Conservation (phyloP, 2,888 invertebrate species). For the Philonicus albiceps region DNA sequence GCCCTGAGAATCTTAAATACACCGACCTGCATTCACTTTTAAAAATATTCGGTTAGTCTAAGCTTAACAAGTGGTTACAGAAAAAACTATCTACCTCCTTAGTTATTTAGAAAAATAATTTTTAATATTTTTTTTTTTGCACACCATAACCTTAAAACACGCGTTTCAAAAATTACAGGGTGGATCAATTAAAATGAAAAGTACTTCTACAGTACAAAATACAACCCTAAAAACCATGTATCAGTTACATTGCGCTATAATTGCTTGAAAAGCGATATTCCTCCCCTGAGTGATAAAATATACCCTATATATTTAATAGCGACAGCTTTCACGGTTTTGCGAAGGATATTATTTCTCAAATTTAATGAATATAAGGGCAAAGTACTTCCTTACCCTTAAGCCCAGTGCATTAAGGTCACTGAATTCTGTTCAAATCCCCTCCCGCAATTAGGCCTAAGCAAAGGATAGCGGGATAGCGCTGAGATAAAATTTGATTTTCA, state of each 20-base stretch:
- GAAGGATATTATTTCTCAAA: neutral
- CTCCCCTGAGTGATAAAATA: neutral
- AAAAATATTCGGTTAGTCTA: too few species aligned
- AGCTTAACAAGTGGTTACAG: too few species aligned
- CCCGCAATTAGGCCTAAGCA: neutral
- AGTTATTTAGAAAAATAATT: too few species aligned
- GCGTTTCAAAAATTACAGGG: too few species aligned
- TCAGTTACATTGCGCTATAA: neutral
- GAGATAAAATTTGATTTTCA: slow-evolving; percentile 8
- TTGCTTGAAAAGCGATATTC: neutral
- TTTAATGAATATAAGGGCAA: neutral
- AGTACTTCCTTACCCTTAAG: neutral
- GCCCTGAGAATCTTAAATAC: too few species aligned
- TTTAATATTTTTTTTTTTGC: too few species aligned
- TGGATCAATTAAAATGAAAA: too few species aligned
- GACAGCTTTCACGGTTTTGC: neutral
- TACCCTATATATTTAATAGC: neutral
- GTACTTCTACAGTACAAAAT: too few species aligned
- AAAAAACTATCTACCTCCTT: too few species aligned
- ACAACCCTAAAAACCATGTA: neutral
- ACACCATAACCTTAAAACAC: too few species aligned
- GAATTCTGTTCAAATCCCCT: neutral
- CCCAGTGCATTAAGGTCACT: neutral
- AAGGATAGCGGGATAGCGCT: neutral
- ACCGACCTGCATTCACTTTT: too few species aligned